Evolutionary conservation across 2,113 vertebrate genomes (phyloP).

Genomic region (Caloenas nicobarica): DNA sequence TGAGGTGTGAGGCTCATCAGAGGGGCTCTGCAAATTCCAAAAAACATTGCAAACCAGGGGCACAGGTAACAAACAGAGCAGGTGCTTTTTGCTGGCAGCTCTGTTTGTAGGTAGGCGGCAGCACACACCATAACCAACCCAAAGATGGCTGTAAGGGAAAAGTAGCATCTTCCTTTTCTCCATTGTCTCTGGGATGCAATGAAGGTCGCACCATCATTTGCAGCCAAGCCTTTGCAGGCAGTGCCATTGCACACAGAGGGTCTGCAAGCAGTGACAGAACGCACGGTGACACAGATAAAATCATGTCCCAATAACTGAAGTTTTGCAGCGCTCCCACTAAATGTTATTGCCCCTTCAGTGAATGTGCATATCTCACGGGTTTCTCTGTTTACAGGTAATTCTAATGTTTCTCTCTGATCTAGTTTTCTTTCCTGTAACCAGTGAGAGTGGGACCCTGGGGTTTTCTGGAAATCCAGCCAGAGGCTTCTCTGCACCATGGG

Average conservation of each 20-base stretch:
- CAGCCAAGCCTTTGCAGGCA: not conserved
- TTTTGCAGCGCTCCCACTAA: fast-evolving
- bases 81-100: not conserved
- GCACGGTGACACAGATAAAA: not conserved
- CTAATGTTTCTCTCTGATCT: not conserved
- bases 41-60: not conserved
- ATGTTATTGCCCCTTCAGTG: not conserved
- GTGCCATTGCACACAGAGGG: no score
- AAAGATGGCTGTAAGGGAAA: not conserved
- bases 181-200: fast-evolving
- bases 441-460: not conserved
- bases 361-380: not conserved
- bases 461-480: not conserved
- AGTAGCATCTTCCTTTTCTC: not conserved
- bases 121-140: not conserved
- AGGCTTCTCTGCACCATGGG: not conserved
- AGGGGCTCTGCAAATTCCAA: not conserved
- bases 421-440: not conserved
- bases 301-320: not conserved
- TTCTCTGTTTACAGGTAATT: not conserved
- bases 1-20: not conserved
- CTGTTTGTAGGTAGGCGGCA: not conserved
- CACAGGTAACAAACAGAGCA: not conserved
- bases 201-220: not conserved
- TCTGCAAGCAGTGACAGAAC: not conserved